These are phyloP conservation scores for Drosophila kanapiae DNA, from an alignment of 1,140 invertebrate genomes.

Conservation along the genomic window DNA sequence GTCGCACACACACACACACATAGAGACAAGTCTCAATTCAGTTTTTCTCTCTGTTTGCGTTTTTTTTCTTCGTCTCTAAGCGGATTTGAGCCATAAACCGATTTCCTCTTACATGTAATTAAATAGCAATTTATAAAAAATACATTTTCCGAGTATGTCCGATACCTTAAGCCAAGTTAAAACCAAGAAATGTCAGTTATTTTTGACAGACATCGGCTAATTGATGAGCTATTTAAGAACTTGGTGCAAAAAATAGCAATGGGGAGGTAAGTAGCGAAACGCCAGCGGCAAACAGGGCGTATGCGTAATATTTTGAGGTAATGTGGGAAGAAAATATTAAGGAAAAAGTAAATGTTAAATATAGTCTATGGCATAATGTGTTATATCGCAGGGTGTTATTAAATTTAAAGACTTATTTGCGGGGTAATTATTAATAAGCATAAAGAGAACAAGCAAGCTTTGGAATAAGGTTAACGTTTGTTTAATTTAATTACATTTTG, in stretches of 20 bases:
- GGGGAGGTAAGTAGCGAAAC: slow-evolving; percentile 8
- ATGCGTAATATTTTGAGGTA: slow-evolving; percentile 24
- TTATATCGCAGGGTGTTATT: background rate
- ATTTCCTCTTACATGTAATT: slow-evolving; percentile 68
- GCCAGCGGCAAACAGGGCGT: slow-evolving; percentile 25
- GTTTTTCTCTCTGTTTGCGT: too few species aligned
- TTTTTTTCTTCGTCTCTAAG: too few species aligned
- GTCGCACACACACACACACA: too few species aligned
- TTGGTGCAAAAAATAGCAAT: slow-evolving; percentile 29
- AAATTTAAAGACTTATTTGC: too few species aligned
- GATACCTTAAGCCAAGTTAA: slow-evolving; percentile 4
- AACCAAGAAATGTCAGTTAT: slow-evolving; percentile 16
- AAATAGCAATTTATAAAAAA: slow-evolving; percentile 49
- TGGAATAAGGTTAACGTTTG: background rate
- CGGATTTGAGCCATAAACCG: slow-evolving; percentile 53
- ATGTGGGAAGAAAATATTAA: background rate
- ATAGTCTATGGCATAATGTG: background rate
- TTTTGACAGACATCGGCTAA: slow-evolving; percentile 52
- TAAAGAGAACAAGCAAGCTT: background rate
- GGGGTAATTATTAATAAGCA: background rate
- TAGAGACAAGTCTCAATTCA: too few species aligned
- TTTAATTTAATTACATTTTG: background rate
- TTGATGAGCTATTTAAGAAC: slow-evolving; percentile 38
- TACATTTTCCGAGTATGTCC: slow-evolving; percentile 4
- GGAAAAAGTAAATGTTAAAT: background rate